phyloP scores from a whole-genome alignment of 2,888 invertebrate genomes.

The Rhynchonema sp. region DNA sequence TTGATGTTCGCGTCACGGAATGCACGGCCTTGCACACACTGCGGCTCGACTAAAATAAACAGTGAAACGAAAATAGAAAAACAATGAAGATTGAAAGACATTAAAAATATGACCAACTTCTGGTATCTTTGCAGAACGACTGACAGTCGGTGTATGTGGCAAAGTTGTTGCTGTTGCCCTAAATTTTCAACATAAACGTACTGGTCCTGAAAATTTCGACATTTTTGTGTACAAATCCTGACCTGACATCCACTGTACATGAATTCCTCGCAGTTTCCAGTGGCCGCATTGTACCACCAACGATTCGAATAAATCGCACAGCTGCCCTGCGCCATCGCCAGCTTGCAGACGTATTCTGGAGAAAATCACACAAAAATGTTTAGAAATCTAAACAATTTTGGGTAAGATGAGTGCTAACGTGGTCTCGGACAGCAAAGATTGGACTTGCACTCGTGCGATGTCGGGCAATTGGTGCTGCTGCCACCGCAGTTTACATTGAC shows the following conservation, averaged over 20 bases:
- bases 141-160: not conserved
- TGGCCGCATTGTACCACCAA: slow-evolving; percentile 18
- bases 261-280: slow-evolving; percentile 7
- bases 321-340: slow-evolving; percentile 13
- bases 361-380: not conserved
- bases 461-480: slow-evolving; percentile 1
- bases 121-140: not conserved
- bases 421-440: slow-evolving; percentile 4
- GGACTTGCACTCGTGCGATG: slow-evolving; percentile 1
- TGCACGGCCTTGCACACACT: not conserved
- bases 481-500: not conserved
- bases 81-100: no score
- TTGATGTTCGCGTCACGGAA: not conserved
- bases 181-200: not conserved
- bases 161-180: not conserved
- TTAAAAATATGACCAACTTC: not conserved
- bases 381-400: not conserved
- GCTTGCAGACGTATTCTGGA: not conserved
- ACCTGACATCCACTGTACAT: slow-evolving; percentile 6
- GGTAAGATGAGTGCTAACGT: not conserved
- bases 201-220: no score
- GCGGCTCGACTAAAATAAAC: not conserved
- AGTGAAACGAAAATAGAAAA: no score
- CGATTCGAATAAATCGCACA: slow-evolving; percentile 25
- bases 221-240: no score